Percentiles rank a stretch among this genome's conserved stretches.
These are phyloP conservation scores for Scaptomyza hsui DNA, from an alignment of 1,140 invertebrate species.

Conservation along the genomic window DNA sequence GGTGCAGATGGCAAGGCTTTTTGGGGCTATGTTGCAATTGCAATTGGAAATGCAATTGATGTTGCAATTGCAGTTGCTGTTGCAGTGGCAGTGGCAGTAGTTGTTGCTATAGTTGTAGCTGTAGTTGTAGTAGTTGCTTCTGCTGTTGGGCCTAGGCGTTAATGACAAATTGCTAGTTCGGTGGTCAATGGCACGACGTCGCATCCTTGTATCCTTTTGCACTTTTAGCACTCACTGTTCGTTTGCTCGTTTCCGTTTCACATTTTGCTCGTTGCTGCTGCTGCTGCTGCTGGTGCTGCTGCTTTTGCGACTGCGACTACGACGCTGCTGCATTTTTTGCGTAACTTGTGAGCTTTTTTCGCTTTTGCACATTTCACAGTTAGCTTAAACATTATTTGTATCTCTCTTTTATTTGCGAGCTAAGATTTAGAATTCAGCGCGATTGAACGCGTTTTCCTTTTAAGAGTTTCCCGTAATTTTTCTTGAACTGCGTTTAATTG, in stretches of 20 bases:
- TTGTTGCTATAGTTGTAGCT: background rate
- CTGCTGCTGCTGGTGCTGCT: constrained; percentile 10
- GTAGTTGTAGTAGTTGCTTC: constrained; percentile 6
- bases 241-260: constrained; percentile 65
- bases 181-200: constrained; percentile 64
- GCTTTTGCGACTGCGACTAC: constrained; percentile 25
- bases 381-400: constrained; percentile 52
- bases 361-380: constrained; percentile 60
- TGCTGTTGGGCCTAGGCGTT: constrained; percentile 40
- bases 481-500: constrained; percentile 61
- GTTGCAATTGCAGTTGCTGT: constrained; percentile 24
- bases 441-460: constrained; percentile 42
- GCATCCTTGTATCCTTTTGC: constrained; percentile 59
- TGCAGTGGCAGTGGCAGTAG: constrained; percentile 6
- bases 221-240: constrained; percentile 49
- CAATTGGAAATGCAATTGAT: constrained; percentile 30
- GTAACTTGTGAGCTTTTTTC: constrained; percentile 70
- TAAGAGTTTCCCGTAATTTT: constrained; percentile 25
- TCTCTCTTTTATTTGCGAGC: constrained; percentile 16
- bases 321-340: constrained; percentile 72
- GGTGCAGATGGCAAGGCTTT: constrained; percentile 30
- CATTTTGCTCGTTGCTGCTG: constrained; percentile 55
- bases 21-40: constrained; percentile 37
- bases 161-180: constrained; percentile 72
- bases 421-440: constrained; percentile 17